Evolutionary conservation across 2,113 vertebrate species (phyloP), one percentile per base, ranked within the genome.

Genomic region (Lipophrys pholis): DNA sequence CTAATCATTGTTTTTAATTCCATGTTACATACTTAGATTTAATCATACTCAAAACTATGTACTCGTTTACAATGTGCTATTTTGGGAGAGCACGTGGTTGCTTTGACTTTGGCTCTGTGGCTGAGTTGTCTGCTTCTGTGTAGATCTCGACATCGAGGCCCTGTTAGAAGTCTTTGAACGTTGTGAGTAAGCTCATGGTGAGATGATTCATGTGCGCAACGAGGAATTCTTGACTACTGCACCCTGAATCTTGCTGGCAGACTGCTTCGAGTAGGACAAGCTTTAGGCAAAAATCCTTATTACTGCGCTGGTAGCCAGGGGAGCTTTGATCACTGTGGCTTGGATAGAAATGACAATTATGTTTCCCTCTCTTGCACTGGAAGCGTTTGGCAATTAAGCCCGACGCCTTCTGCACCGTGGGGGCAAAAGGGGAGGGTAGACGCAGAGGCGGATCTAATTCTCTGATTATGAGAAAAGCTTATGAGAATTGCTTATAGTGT

Each of bases 261-360:
- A 68, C 69, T 79, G 54, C 16, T 87, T 48, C 11, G 73, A 80
- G 71, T 30, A 81, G 81, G 73, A 78, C 79, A 66, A 80, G 87
- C 86, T 87, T 54, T 52, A 67, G 87, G 90, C 88, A 86, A 82
- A 79, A 89, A 77, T 75, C 52, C 63, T 76, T 70, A 82, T 86
- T 86, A 80, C 80, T 87, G 72, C 79, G 78, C 83, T 84, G 62
- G 75, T 87, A 89, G 77, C 81, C 72, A 64, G 58, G 81, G 74
- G 78, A 76, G 88, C 92, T 93, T 93, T 93, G 90, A 92, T 93
- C 90, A 90, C 78, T 53, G 76, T 81, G 61, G 84, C 82, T 91
- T 83, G 71, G 69, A 85, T 83, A 86, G 89, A 92, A 89, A 92
- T 88, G 81, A 91, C 90, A 91, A 90, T 93, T 91, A 92, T 83